phyloP scores from a whole-genome alignment of 2,888 invertebrate genomes.

The Clunio marinus region DNA sequence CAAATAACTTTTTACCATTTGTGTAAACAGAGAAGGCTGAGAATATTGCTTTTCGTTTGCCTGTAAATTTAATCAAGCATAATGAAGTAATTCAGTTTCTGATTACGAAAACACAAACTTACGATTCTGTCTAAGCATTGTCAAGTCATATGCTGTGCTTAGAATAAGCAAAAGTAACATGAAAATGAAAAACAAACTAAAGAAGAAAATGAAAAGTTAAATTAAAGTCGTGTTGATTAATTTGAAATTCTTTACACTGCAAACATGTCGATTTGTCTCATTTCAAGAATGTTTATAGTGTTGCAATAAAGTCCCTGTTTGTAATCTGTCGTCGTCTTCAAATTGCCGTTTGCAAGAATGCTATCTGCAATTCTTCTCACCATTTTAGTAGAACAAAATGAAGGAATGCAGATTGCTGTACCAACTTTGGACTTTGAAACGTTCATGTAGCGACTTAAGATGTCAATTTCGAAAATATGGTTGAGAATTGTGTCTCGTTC shows the following conservation, averaged over 20 bases:
- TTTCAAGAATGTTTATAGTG: slow-evolving; percentile 1
- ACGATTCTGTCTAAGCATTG: neutral
- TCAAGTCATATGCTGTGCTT: slow-evolving; percentile 16
- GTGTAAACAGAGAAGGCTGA: slow-evolving; percentile 5
- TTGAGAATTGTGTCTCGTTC: neutral
- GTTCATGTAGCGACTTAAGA: neutral
- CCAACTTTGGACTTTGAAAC: neutral
- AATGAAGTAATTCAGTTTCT: neutral
- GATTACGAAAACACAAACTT: neutral
- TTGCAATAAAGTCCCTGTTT: neutral
- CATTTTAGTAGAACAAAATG: neutral
- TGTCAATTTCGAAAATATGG: neutral
- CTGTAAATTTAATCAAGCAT: neutral
- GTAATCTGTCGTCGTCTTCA: slow-evolving; percentile 5
- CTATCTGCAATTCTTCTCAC: neutral
- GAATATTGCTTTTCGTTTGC: neutral
- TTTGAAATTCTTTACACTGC: neutral
- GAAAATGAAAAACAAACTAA: neutral
- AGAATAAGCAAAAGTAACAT: neutral
- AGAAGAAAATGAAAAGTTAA: neutral
- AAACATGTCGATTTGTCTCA: neutral
- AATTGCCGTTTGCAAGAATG: neutral
- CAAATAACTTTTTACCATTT: neutral
- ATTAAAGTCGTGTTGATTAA: neutral
- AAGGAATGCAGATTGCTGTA: neutral